phyloP scores from a whole-genome alignment of 2,113 vertebrate species.

The Mustelus asterias region DNA sequence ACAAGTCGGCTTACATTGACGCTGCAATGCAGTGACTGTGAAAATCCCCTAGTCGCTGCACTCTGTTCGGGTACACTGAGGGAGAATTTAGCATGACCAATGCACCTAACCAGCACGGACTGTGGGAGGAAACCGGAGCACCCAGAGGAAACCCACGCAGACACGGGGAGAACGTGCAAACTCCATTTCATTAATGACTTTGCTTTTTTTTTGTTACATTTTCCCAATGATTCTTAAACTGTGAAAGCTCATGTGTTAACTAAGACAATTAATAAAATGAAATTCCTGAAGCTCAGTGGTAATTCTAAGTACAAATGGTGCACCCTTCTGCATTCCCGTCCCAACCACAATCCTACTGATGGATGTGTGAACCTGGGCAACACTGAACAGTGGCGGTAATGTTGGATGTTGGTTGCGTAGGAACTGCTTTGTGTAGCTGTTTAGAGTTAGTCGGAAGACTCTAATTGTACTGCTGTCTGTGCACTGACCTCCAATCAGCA shows the following conservation, averaged over 20 bases:
- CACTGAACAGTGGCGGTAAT: background rate
- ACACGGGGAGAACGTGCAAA: no score
- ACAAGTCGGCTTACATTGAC: no score
- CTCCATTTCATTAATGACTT: background rate
- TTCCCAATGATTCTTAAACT: background rate
- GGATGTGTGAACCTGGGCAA: background rate
- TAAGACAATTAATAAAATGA: background rate
- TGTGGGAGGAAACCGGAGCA: no score
- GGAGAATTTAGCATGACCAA: no score
- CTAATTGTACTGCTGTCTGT: background rate
- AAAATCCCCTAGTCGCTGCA: no score
- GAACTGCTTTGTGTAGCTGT: background rate
- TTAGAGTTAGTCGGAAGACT: background rate
- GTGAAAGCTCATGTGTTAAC: background rate
- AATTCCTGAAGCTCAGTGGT: background rate
- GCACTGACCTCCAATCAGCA: background rate
- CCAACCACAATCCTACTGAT: background rate
- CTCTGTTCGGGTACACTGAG: no score
- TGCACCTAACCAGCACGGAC: no score
- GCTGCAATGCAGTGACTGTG: background rate
- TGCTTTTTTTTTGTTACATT: background rate
- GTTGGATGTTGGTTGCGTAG: background rate
- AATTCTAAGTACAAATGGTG: no score
- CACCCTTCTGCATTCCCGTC: background rate
- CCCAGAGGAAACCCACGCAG: no score